Evolutionary conservation across 2,888 invertebrate genomes (phyloP).

Genomic region (Microchrysa polita): DNA sequence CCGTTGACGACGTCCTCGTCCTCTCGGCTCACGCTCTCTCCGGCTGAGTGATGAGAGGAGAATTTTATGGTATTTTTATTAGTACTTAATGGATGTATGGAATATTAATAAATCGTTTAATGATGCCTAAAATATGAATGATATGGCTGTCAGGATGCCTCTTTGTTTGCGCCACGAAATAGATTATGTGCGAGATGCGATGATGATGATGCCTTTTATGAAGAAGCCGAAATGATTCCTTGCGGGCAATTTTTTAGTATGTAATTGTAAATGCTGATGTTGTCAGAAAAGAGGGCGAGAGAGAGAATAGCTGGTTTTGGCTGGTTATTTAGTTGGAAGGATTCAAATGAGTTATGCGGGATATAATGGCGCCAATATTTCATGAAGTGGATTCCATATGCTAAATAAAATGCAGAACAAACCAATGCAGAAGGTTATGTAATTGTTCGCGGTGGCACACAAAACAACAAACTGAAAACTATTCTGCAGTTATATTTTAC

Average conservation of each 20-base stretch:
- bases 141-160: constrained; percentile 23
- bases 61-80: constrained; percentile 40
- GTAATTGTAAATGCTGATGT: neutral
- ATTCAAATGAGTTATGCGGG: too few relatives aligned
- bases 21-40: too few relatives aligned
- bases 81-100: constrained; percentile 40
- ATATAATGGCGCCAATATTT: too few relatives aligned
- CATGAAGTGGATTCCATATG: too few relatives aligned
- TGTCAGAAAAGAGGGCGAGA: neutral
- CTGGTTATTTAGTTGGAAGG: too few relatives aligned
- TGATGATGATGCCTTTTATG: constrained; percentile 30
- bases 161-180: constrained; percentile 27
- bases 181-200: constrained; percentile 12
- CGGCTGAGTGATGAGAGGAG: constrained; percentile 19
- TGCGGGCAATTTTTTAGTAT: neutral
- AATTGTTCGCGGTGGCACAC: too few relatives aligned
- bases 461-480: too few relatives aligned
- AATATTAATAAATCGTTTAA: constrained; percentile 44
- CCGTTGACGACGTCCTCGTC: too few relatives aligned
- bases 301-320: too few relatives aligned
- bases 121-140: constrained; percentile 41
- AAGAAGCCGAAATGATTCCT: constrained; percentile 4
- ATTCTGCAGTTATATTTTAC: too few relatives aligned
- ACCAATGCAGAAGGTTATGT: too few relatives aligned
- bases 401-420: too few relatives aligned